Percentiles rank a stretch among this genome's conserved stretches.
phyloP scores from a whole-genome alignment of 2,113 vertebrate species.

The Pholis gunnellus region DNA sequence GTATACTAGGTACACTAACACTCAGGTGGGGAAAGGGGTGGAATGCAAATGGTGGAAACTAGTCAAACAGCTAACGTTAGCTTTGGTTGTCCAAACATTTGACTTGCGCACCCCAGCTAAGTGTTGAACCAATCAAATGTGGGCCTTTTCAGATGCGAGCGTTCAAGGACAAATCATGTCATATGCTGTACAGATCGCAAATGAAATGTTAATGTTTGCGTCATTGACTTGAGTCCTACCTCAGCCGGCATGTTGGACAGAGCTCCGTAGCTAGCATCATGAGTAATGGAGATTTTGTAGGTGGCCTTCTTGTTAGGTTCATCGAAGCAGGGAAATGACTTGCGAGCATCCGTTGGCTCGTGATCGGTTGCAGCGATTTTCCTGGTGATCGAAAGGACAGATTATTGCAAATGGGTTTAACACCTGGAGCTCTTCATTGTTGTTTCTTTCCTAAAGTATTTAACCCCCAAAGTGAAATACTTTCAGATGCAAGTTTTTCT shows the following conservation, averaged over 20 bases:
- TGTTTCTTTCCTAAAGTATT: background rate
- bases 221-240: conserved; percentile 77
- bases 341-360: conserved; percentile 96
- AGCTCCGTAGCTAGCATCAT: conserved; percentile 78
- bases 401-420: conserved; percentile 1
- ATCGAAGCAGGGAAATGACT: conserved; percentile 98
- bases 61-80: too few species aligned
- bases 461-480: background rate
- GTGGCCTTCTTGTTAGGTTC: conserved; percentile 99
- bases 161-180: too few species aligned
- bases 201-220: background rate
- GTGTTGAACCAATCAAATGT: too few species aligned
- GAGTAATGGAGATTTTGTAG: conserved; percentile 90
- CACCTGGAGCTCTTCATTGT: background rate
- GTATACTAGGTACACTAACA: background rate
- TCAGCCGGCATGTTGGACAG: conserved; percentile 94
- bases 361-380: conserved; percentile 98
- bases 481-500: background rate
- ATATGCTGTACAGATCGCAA: too few species aligned
- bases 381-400: conserved; percentile 80
- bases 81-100: too few species aligned
- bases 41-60: too few species aligned
- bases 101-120: too few species aligned
- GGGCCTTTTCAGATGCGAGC: too few species aligned
- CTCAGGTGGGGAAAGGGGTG: too few species aligned